A percentile compares a stretch with the other conserved stretches of the same genome.
These are phyloP conservation scores for Phlogophora meticulosa DNA, from an alignment of 2,888 invertebrate species.

Conservation along the genomic window DNA sequence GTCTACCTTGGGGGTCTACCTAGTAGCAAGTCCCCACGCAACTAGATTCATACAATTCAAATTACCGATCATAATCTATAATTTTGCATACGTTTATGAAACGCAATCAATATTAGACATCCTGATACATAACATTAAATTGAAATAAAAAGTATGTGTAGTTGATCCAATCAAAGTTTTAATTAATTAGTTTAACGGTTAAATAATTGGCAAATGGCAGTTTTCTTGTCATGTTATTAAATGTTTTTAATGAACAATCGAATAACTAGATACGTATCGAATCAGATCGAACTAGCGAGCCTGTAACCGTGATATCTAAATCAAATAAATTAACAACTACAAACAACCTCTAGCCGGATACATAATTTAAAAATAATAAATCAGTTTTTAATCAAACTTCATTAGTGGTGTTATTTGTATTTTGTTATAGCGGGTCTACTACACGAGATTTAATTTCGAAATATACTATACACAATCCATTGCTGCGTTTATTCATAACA, in stretches of 20 bases:
- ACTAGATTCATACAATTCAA: slow-evolving; percentile 57
- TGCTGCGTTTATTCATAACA: slow-evolving; percentile 18
- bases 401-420: slow-evolving; percentile 83
- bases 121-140: slow-evolving; percentile 42
- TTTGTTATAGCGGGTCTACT: slow-evolving; percentile 61
- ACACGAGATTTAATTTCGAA: slow-evolving; percentile 37
- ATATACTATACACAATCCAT: slow-evolving; percentile 26
- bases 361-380: slow-evolving; percentile 79
- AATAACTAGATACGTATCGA: slow-evolving; percentile 53
- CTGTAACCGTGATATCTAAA: slow-evolving; percentile 75
- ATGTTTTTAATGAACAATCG: slow-evolving; percentile 63
- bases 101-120: slow-evolving; percentile 60
- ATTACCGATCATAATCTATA: slow-evolving; percentile 61
- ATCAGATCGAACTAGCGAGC: slow-evolving; percentile 47
- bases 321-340: slow-evolving; percentile 74
- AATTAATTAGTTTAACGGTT: slow-evolving; percentile 60
- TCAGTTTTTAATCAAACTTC: slow-evolving; percentile 86
- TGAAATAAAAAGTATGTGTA: slow-evolving; percentile 46
- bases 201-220: slow-evolving; percentile 61
- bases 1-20: slow-evolving; percentile 36
- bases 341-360: slow-evolving; percentile 71
- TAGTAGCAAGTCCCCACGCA: slow-evolving; percentile 53
- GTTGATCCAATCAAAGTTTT: slow-evolving; percentile 55
- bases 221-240: slow-evolving; percentile 66
- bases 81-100: slow-evolving; percentile 59